Evolutionary conservation across 1,140 invertebrate species (phyloP), one percentile per base, ranked within the genome.

Genomic region (Rhopalosiphum maidis): DNA sequence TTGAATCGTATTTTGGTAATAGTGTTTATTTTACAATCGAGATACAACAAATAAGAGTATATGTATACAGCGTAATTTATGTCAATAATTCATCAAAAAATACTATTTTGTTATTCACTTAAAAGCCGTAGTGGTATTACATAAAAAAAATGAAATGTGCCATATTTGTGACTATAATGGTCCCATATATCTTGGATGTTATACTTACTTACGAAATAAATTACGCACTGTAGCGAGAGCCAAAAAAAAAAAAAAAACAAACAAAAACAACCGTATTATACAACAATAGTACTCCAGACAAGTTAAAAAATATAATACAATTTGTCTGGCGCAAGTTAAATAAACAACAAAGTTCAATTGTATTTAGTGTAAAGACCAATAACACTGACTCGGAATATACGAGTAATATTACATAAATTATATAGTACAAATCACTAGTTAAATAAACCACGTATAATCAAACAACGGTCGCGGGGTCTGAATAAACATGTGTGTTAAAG

Each of bases 301-400:
- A 89, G n/a, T 89, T 89, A 89, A 54, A 35, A 54, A n/a, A 54
- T 54, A 89, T 89, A 89, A 54, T 54, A 89, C 87, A 89, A 89
- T 89, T 89, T 89, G 87, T 89, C 87, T 89, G 87, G 48, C 21
- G 37, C 48, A n/a, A 89, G 48, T 89, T 89, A 89, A 37, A 54
- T 89, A 89, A 89, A 89, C 87, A 89, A 54, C 30, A 22, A 51
- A 51, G 86, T 88, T 88, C 30, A 35, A 88, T 89, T 54, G 48
- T 54, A 54, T 89, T 54, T 89, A 54, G n/a, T 54, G 41, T 87
- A 48, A 87, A 87, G 86, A 48, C 86, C 48, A 51, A 46, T 87
- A 35, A 87, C 48, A 87, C 30, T 9, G 43, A 35, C 86, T 48
- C n/a, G 46, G 18, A 48, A 51, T 43, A 85, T 35, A 51, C 48